Conservation (phyloP, 2,113 vertebrate genomes). For the Tamias sibiricus region DNA sequence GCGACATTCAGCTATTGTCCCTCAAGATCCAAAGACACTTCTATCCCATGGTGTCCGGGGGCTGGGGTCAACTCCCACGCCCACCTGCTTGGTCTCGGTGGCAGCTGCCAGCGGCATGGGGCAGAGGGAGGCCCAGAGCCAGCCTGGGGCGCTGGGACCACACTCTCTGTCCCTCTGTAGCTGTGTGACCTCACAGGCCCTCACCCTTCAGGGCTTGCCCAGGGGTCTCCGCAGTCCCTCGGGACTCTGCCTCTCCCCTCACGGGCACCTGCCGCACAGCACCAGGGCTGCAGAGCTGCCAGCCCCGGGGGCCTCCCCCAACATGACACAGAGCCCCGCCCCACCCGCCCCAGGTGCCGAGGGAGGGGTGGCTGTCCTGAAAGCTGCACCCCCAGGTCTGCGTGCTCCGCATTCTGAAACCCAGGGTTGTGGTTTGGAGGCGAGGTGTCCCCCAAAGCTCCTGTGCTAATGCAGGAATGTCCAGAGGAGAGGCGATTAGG, state of each 20-base stretch:
- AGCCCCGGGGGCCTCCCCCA: neutral
- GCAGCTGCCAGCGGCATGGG: neutral
- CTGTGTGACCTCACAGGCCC: neutral
- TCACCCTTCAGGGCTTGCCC: neutral
- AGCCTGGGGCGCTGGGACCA: neutral
- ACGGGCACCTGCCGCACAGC: neutral
- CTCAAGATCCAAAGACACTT: neutral
- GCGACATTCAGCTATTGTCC: neutral
- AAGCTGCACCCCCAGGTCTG: neutral
- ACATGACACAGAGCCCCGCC: neutral
- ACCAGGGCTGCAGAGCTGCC: neutral
- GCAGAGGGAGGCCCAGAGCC: neutral
- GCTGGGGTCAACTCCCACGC: too few relatives aligned
- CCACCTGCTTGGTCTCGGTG: neutral
- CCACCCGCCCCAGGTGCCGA: too few relatives aligned
- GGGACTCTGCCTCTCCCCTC: neutral
- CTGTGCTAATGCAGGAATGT: too few relatives aligned
- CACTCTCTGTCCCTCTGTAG: neutral
- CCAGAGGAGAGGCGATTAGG: too few relatives aligned
- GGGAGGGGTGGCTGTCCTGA: rapidly evolving
- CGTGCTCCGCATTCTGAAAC: neutral
- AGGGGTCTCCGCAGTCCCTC: neutral
- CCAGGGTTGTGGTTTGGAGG: neutral
- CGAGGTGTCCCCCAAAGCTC: too few relatives aligned
- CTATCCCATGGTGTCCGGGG: neutral